Evolutionary conservation across 2,113 vertebrate species (phyloP).

Genomic region (Rhagologus leucostigma): DNA sequence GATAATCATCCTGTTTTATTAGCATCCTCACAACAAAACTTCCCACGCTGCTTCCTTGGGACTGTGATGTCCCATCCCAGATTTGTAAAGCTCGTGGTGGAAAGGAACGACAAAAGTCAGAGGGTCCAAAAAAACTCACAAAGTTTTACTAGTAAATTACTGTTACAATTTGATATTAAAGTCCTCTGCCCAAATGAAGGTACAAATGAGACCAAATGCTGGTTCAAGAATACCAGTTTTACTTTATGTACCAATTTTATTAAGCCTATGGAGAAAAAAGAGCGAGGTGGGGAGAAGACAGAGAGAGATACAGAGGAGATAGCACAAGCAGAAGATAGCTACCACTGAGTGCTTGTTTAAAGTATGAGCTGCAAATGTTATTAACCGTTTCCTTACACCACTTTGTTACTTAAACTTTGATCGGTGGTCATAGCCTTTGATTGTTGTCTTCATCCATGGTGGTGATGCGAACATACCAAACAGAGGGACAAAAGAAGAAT

Average conservation of each 20-base stretch:
- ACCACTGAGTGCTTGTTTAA: not conserved
- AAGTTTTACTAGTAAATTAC: not conserved
- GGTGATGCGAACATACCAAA: not conserved
- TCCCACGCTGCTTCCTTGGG: accelerated
- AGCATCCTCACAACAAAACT: not conserved
- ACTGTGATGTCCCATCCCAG: not conserved
- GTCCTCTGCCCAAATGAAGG: not conserved
- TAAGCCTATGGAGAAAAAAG: not conserved
- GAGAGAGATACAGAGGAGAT: not conserved
- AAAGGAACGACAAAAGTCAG: not conserved
- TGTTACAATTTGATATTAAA: not conserved
- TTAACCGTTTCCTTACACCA: not conserved
- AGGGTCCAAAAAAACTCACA: not conserved
- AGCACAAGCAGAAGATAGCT: not conserved
- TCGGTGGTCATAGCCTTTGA: accelerated
- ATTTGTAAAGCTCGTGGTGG: not conserved
- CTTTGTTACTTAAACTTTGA: not conserved
- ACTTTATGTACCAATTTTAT: not conserved
- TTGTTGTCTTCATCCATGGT: not conserved
- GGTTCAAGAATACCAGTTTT: not conserved
- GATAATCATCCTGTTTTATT: not conserved
- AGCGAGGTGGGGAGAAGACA: not conserved
- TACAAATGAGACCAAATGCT: not conserved
- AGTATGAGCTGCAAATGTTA: not conserved
- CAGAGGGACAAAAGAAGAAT: not conserved